A percentile compares a stretch with the other conserved stretches of the same genome.
phyloP scores from a whole-genome alignment of 2,113 vertebrate species.

The Embiotoca jacksoni region DNA sequence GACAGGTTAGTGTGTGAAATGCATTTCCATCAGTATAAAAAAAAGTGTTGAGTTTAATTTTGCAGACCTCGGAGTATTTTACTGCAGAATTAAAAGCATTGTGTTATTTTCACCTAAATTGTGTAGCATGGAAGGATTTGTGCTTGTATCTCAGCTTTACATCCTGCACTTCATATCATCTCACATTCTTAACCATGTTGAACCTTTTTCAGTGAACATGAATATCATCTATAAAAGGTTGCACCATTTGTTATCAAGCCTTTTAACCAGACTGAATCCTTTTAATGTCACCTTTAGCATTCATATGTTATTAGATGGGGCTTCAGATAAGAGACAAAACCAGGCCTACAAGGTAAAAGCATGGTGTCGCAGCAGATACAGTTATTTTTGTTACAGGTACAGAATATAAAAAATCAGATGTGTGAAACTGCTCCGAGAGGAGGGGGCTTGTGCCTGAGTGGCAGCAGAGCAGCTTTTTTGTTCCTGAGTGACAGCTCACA shows the following conservation, averaged over 20 bases:
- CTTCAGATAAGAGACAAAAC: slow-evolving; percentile 59
- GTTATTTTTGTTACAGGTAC: slow-evolving; percentile 13
- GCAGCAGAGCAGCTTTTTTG: slow-evolving; percentile 26
- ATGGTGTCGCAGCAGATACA: not conserved
- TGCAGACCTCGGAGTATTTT: not conserved
- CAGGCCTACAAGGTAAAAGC: slow-evolving; percentile 30
- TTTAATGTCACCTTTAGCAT: slow-evolving; percentile 77
- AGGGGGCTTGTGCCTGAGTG: not conserved
- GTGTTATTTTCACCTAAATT: not conserved
- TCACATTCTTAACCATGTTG: slow-evolving; percentile 11
- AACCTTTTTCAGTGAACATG: slow-evolving; percentile 47
- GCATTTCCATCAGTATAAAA: too few species aligned
- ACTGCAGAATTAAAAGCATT: not conserved
- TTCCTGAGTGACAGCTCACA: slow-evolving; percentile 73
- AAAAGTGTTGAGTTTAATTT: too few species aligned
- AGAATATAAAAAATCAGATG: slow-evolving; percentile 22
- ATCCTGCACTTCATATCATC: slow-evolving; percentile 1
- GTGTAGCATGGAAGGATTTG: slow-evolving; percentile 26
- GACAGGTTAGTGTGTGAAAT: too few species aligned
- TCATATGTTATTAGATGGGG: slow-evolving; percentile 62
- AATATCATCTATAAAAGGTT: slow-evolving; percentile 53
- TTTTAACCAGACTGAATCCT: slow-evolving; percentile 68
- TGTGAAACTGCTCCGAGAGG: slow-evolving; percentile 6
- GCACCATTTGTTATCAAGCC: slow-evolving; percentile 51
- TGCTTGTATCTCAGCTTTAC: slow-evolving; percentile 33